Evolutionary conservation across 2,113 vertebrate genomes (phyloP).

Genomic region (Prunella fulvescens): DNA sequence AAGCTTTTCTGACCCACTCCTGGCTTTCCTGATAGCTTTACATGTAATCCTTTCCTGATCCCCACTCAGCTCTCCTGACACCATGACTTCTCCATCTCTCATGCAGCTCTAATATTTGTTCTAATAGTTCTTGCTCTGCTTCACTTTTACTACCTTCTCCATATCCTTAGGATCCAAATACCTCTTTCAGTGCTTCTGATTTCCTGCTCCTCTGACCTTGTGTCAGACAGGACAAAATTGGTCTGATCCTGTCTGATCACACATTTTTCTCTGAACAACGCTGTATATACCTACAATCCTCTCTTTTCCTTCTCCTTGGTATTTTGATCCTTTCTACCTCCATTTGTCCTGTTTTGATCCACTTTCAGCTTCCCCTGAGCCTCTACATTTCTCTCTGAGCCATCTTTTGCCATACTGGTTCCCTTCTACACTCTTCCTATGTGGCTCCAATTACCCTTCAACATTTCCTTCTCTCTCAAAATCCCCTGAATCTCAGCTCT

Average conservation of each 20-base stretch:
- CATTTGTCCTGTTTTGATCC: constrained; percentile 44
- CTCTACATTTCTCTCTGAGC: constrained; percentile 58
- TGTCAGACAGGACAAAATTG: background rate
- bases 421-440: constrained; percentile 34
- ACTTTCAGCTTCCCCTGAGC: constrained; percentile 38
- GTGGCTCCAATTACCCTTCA: constrained; percentile 61
- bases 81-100: background rate
- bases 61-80: constrained; percentile 10
- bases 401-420: constrained; percentile 57
- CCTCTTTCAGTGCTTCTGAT: background rate
- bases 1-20: constrained; percentile 12
- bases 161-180: background rate
- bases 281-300: background rate
- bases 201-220: constrained; percentile 9
- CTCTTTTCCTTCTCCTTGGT: background rate
- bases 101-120: background rate
- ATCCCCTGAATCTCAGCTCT: constrained; percentile 59
- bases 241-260: background rate
- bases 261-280: background rate
- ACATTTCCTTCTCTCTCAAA: constrained; percentile 58
- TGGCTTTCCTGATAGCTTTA: background rate
- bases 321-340: constrained; percentile 41
- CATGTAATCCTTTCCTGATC: constrained; percentile 17
- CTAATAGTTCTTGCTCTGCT: background rate
- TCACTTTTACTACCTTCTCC: background rate